A percentile compares a stretch with the other conserved stretches of the same genome.
These are phyloP conservation scores for Pogoniulus pusillus DNA, from an alignment of 2,797 vertebrate genomes.

Conservation along the genomic window DNA sequence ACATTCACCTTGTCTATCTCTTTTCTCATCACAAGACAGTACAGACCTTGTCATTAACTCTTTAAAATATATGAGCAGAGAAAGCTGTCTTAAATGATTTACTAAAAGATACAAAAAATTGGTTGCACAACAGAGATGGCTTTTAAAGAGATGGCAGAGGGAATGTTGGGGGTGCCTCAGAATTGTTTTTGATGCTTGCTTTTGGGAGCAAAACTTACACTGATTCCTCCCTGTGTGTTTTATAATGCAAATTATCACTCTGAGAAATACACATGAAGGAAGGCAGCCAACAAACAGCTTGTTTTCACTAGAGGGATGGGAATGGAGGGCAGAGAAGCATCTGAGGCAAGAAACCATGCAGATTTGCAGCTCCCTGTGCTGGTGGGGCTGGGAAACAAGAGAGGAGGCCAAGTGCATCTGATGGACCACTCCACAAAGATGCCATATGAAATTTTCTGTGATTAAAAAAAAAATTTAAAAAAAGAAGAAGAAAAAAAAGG, in stretches of 20 bases:
- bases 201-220: conserved; percentile 9
- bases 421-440: background rate
- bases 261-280: conserved; percentile 20
- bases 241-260: background rate
- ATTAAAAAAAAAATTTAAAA: background rate
- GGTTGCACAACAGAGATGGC: background rate
- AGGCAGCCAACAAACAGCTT: background rate
- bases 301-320: background rate
- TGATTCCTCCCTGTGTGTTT: background rate
- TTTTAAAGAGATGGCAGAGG: background rate
- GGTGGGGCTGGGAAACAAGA: background rate
- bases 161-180: background rate
- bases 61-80: background rate
- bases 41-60: conserved; percentile 23
- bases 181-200: conserved; percentile 5
- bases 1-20: background rate
- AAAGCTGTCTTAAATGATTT: background rate
- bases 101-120: background rate
- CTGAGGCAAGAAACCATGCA: accelerated
- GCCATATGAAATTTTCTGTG: background rate
- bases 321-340: background rate
- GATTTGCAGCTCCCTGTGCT: background rate
- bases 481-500: too few relatives aligned
- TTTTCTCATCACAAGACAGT: background rate
- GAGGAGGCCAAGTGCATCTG: background rate